phyloP scores from a whole-genome alignment of 2,797 vertebrate species.

The Enteromius argenteus region DNA sequence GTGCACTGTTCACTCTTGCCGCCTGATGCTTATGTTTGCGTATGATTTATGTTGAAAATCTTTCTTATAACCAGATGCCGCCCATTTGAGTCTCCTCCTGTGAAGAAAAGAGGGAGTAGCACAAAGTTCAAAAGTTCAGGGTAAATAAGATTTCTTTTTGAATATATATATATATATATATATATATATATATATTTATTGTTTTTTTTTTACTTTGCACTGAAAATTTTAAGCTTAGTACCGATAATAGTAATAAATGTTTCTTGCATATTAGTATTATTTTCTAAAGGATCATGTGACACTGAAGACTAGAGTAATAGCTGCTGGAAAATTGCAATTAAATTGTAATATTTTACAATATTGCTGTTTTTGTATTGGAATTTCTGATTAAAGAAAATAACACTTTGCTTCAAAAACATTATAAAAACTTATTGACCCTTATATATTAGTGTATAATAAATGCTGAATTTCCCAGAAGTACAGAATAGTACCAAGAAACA shows the following conservation, averaged over 20 bases:
- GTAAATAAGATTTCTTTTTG: not conserved
- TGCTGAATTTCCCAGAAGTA: not conserved
- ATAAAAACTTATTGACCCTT: too few relatives aligned
- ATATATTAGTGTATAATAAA: not conserved
- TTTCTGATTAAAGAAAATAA: not conserved
- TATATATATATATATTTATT: too few relatives aligned
- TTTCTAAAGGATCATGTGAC: not conserved
- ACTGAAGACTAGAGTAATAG: not conserved
- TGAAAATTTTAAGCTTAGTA: not conserved
- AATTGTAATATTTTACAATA: not conserved
- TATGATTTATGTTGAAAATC: slow-evolving; percentile 70
- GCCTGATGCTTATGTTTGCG: slow-evolving; percentile 61
- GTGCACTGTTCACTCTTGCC: slow-evolving; percentile 56
- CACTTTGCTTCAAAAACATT: not conserved
- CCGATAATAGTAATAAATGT: not conserved
- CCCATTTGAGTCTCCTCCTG: slow-evolving; percentile 58
- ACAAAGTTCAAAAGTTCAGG: not conserved
- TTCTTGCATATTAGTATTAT: not conserved
- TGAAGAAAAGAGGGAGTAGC: slow-evolving; percentile 25
- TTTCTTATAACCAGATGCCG: slow-evolving; percentile 60
- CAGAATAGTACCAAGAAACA: not conserved
- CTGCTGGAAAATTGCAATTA: not conserved
- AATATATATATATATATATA: not conserved
- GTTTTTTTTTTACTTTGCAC: too few relatives aligned
- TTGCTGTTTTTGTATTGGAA: not conserved